Base-by-base conservation (phyloP, 2,888 invertebrate species). In the Notodonta ziczac region DNA sequence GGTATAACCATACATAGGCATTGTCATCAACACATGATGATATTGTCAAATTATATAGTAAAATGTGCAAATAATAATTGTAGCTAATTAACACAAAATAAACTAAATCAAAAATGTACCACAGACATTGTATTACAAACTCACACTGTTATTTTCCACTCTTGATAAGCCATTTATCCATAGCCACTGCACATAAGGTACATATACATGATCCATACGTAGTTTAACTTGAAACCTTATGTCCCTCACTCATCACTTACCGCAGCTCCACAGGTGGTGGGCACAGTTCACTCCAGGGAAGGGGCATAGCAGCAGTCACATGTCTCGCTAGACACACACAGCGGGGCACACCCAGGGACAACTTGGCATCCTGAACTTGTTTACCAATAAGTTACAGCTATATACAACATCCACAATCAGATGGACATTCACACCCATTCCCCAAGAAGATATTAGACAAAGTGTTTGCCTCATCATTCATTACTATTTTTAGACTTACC, bases 151-250 rank as follows among this genome's bases (percentile, higher is more conserved):
- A 69, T 77, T 79, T 75, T 76, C 70, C 85, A 85, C 72, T 77
- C 83, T 84, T 82, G 82, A 76, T 74, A 78, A 79, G 80, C 68
- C 80, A 76, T 76, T 76, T 76, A 78, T 74, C 70, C 77, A 75
- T 67, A 73, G 79, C 80, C 80, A 83, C 80, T 82, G 82, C 73
- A 82, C 76, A 83, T 76, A 80, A 81, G 80, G 64, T 70, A 72
- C 63, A 72, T 70, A 66, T 73, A 74, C 69, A 76, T 67, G 64
- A 72, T 70, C 67, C 76, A 75, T 69, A 70, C 75, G 63, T 64
- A 63, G 40, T 65, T 67, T 60, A 63, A 69, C 70, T 65, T 69
- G 72, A 73, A 70, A 73, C 67, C 72, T 73, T 74, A 69, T 72
- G 73, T 69, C 62, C 24, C 80, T 73, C 84, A 81, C 80, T 80